phyloP scores from a whole-genome alignment of 2,888 invertebrate genomes.

The Odontocolon sp. region DNA sequence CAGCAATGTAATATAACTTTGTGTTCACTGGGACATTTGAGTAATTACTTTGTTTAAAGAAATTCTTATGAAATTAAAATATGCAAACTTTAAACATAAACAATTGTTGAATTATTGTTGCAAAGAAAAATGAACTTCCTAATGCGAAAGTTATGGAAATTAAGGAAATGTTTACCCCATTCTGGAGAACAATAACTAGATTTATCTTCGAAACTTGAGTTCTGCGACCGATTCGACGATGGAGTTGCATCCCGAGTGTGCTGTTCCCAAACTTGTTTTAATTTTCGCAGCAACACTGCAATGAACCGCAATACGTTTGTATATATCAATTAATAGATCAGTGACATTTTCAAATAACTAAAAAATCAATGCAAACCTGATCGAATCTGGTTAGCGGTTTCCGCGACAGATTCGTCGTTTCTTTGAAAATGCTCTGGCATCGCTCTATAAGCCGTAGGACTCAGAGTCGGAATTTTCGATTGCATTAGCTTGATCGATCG shows the following conservation, averaged over 20 bases:
- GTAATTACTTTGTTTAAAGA: too few species aligned
- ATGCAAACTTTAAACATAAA: too few species aligned
- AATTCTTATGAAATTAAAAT: too few species aligned
- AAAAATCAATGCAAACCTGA: constrained; percentile 23
- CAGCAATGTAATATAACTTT: too few species aligned
- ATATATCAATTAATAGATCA: not conserved
- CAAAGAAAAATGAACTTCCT: too few species aligned
- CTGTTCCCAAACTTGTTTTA: constrained; percentile 43
- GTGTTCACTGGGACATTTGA: too few species aligned
- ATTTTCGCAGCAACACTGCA: constrained; percentile 46
- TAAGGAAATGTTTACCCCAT: constrained; percentile 18
- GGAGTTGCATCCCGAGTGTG: constrained; percentile 4
- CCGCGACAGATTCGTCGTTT: constrained; percentile 24
- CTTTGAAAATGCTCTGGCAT: not conserved
- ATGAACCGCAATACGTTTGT: not conserved
- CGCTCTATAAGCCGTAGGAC: constrained; percentile 10
- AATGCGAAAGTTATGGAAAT: too few species aligned
- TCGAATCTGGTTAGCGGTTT: constrained; percentile 48
- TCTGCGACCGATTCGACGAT: constrained; percentile 17
- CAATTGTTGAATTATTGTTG: too few species aligned
- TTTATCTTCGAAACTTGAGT: not conserved
- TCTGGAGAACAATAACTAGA: constrained; percentile 36
- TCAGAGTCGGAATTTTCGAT: constrained; percentile 51
- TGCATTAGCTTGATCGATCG: constrained; percentile 12
- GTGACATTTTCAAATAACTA: too few species aligned